A percentile compares a stretch with the other conserved stretches of the same genome.
phyloP scores from a whole-genome alignment of 1,140 invertebrate species.

The Aphis craccivora region DNA sequence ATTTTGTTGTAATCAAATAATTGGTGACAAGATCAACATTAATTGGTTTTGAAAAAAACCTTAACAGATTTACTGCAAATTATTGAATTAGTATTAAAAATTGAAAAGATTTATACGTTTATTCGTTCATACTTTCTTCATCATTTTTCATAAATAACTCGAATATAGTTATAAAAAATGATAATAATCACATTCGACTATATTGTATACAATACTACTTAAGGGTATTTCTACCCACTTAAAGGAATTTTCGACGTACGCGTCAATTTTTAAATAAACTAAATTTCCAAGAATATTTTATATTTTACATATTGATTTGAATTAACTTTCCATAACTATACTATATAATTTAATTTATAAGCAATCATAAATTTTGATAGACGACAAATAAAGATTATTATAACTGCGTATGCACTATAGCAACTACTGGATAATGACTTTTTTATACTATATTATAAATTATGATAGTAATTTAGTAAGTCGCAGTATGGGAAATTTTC shows the following conservation, averaged over 20 bases:
- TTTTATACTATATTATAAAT: too few relatives aligned
- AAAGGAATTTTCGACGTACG: neutral
- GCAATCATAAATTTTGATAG: neutral
- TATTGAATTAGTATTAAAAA: neutral
- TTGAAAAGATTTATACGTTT: neutral
- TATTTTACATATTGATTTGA: neutral
- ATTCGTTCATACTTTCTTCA: neutral
- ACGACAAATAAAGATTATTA: neutral
- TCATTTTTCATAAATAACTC: neutral
- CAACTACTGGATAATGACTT: neutral
- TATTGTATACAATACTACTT: neutral
- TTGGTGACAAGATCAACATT: neutral
- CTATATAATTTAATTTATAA: neutral
- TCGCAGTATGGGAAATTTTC: neutral
- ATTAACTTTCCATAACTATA: neutral
- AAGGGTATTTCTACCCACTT: neutral
- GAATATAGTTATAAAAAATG: neutral
- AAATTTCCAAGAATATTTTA: neutral
- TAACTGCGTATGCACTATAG: neutral
- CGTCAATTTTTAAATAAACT: neutral
- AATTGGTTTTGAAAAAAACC: neutral
- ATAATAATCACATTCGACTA: neutral
- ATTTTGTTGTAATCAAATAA: neutral
- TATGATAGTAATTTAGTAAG: neutral
- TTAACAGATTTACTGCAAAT: neutral